Percentiles rank a stretch among this genome's conserved stretches.
phyloP scores from a whole-genome alignment of 2,888 invertebrate species.

The Apoda limacodes region DNA sequence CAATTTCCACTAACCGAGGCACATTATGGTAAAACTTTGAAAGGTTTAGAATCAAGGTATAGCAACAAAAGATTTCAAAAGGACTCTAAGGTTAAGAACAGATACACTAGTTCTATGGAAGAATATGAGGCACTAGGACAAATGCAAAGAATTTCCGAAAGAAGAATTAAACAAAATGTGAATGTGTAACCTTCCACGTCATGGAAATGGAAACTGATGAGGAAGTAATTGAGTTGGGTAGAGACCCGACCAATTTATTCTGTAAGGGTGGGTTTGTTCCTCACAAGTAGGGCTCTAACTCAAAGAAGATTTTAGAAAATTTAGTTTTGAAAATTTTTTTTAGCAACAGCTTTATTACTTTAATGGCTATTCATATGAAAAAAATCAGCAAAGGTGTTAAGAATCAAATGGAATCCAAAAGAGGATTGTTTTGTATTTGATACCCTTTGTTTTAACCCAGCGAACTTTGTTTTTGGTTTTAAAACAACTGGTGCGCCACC shows the following conservation, averaged over 20 bases:
- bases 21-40: background rate
- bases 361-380: background rate
- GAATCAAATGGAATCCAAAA: background rate
- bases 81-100: background rate
- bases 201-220: conserved; percentile 1
- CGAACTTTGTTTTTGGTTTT: too few species aligned
- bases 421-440: background rate
- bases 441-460: too few species aligned
- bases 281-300: conserved; percentile 1
- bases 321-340: too few species aligned
- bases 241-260: background rate
- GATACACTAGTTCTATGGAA: background rate
- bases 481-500: too few species aligned
- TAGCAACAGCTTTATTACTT: background rate
- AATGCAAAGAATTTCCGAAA: background rate
- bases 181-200: conserved; percentile 3
- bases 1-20: background rate
- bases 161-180: background rate
- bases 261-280: background rate
- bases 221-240: background rate
- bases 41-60: background rate
- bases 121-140: background rate
- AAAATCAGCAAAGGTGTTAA: background rate
- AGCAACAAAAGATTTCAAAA: background rate
- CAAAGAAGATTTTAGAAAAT: background rate